phyloP scores from a whole-genome alignment of 1,140 invertebrate genomes.

The Drosophila navojoa region DNA sequence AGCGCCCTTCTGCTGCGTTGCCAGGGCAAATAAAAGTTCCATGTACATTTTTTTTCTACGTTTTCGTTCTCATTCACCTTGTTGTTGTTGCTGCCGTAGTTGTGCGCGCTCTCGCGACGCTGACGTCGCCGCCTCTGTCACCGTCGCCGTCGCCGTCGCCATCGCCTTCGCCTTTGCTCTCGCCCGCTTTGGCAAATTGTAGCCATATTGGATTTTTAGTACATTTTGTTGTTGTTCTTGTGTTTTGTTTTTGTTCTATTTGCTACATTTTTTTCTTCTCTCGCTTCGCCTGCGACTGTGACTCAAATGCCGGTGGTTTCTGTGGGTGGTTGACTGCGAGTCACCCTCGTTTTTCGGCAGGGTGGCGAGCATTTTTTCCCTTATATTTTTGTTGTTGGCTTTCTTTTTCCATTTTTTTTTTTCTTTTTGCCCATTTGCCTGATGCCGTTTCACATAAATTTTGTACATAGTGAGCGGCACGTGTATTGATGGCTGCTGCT shows the following conservation, averaged over 20 bases:
- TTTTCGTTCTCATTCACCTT: constrained; percentile 10
- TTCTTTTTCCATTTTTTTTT: constrained; percentile 11
- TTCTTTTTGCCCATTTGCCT: constrained; percentile 2
- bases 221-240: constrained; percentile 48
- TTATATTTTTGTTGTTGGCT: constrained; percentile 24
- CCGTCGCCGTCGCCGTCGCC: no score
- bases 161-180: constrained; percentile 25
- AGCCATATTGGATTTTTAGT: constrained; percentile 82
- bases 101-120: constrained; percentile 26
- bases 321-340: constrained; percentile 54
- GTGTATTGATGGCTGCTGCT: constrained; percentile 66
- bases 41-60: constrained; percentile 51
- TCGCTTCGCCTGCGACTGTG: constrained; percentile 22
- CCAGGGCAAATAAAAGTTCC: constrained; percentile 66
- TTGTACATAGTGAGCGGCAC: constrained; percentile 54
- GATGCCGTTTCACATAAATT: constrained; percentile 44
- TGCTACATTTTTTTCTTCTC: constrained; percentile 29
- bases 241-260: constrained; percentile 24
- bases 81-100: constrained; percentile 14
- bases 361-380: constrained; percentile 50
- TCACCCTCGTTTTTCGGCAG: constrained; percentile 67
- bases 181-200: constrained; percentile 69
- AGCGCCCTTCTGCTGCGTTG: constrained; percentile 59
- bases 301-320: constrained; percentile 76
- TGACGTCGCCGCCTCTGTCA: no score